Conservation (phyloP, 1,140 invertebrate species). For the Paraescarpia echinospica region DNA sequence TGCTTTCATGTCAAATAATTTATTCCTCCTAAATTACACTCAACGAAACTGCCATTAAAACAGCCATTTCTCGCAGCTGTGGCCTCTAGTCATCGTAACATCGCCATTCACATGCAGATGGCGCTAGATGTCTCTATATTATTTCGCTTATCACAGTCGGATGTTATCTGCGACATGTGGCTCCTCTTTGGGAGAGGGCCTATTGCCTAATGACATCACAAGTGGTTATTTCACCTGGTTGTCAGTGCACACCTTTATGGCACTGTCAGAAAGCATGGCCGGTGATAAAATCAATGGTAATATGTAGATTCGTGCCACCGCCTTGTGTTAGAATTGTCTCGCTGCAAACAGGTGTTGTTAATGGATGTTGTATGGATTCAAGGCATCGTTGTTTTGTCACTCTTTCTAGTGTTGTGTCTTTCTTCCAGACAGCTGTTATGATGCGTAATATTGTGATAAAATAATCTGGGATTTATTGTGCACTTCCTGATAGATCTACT, state of each 20-base stretch:
- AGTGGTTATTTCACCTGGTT: not conserved
- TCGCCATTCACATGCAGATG: not conserved
- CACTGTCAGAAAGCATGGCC: not conserved
- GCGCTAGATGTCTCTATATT: not conserved
- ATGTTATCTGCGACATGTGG: not conserved
- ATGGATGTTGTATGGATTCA: not conserved
- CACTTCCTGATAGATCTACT: not conserved
- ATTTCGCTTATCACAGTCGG: not conserved
- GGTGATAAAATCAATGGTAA: not conserved
- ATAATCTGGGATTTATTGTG: not conserved
- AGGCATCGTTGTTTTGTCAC: not conserved
- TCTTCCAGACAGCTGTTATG: not conserved
- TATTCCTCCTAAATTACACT: not conserved
- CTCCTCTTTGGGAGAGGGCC: not conserved
- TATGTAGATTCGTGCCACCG: not conserved
- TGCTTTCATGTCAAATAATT: not conserved
- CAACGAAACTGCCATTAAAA: not conserved
- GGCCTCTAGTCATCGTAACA: not conserved
- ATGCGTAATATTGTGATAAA: not conserved
- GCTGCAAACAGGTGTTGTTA: not conserved
- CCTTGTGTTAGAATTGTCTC: not conserved
- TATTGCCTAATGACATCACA: constrained; percentile 5
- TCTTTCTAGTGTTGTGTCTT: not conserved
- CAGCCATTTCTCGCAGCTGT: not conserved
- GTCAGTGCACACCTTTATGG: not conserved